Evolutionary conservation across 2,888 invertebrate species (phyloP), one percentile per base, ranked within the genome.

Genomic region (Eupithecia insigniata): DNA sequence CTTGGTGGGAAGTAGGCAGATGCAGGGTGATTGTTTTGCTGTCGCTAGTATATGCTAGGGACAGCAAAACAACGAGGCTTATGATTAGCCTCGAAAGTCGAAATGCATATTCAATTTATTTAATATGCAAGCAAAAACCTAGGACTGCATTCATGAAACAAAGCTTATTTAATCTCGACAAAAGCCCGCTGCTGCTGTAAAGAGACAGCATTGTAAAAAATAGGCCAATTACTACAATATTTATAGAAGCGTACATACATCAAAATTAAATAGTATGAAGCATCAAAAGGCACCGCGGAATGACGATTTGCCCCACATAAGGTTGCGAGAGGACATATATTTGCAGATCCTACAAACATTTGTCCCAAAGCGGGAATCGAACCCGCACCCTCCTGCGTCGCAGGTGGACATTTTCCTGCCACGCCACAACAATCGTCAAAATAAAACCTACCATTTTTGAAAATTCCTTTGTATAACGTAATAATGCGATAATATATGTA

Each of bases 281-380:
- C 85, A 83, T 93, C 90, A 93, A 93, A n/a, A 93, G 89, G 81
- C 76, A 82, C 93, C 93, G 93, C 93, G 91, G 93, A 87, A 92
- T 90, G 93, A 92, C 88, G 91, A 90, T 92, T 93, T 92, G 92
- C 92, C 86, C 90, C 73, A 73, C 70, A 73, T 73, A 70, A 68
- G 70, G 73, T 30, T 65, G 73, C 43, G 22, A 30, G 18, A 62
- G 60, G 46, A 51, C n/a, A n/a, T n/a, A n/a, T n/a, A n/a, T n/a
- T n/a, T n/a, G n/a, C n/a, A n/a, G n/a, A n/a, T n/a, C n/a, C n/a
- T n/a, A n/a, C n/a, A n/a, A n/a, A n/a, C n/a, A n/a, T n/a, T n/a
- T n/a, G n/a, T n/a, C n/a, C n/a, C n/a, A n/a, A n/a, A n/a, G n/a
- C n/a, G n/a, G n/a, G n/a, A n/a, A n/a, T n/a, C n/a, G n/a, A n/a